These are phyloP conservation scores for Eumeta japonica DNA, from an alignment of 1,140 invertebrate genomes.

Conservation along the genomic window DNA sequence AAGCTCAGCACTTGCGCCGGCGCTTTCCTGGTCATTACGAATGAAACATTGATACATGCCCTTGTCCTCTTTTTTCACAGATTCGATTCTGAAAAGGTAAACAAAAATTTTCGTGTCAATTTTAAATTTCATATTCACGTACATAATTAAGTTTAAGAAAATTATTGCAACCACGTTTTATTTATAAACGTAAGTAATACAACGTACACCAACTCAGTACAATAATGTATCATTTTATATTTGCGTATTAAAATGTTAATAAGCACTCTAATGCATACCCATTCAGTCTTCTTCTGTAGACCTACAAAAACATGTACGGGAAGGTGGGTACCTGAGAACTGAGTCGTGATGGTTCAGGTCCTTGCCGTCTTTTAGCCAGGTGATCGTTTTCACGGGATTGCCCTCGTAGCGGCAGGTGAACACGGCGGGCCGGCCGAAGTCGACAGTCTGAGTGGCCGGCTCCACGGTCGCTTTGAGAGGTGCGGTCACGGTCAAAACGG, in stretches of 20 bases:
- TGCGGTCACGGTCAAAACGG: conserved; percentile 88
- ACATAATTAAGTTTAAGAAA: too few relatives aligned
- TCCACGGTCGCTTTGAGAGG: conserved; percentile 84
- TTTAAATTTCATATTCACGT: too few relatives aligned
- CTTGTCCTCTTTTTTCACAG: conserved; percentile 90
- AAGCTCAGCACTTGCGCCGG: conserved; percentile 87
- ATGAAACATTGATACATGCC: conserved; percentile 98
- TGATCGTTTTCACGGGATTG: conserved; percentile 84
- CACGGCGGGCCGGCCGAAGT: conserved; percentile 86
- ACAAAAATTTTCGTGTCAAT: too few relatives aligned
- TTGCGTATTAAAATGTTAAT: too few relatives aligned
- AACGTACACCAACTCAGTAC: too few relatives aligned
- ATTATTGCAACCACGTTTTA: too few relatives aligned
- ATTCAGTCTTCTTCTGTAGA: too few relatives aligned
- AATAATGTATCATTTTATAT: too few relatives aligned
- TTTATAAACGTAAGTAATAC: too few relatives aligned
- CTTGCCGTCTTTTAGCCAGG: conserved; percentile 91
- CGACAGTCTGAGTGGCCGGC: conserved; percentile 86
- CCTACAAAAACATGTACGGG: too few relatives aligned
- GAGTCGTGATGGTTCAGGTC: conserved; percentile 75
- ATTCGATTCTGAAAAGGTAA: conserved; percentile 68
- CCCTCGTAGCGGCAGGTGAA: conserved; percentile 90
- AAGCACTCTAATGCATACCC: too few relatives aligned
- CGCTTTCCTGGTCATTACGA: conserved; percentile 89
- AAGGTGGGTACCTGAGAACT: conserved; percentile 57